phyloP scores from a whole-genome alignment of 2,888 invertebrate species.

The Homarus gammarus region DNA sequence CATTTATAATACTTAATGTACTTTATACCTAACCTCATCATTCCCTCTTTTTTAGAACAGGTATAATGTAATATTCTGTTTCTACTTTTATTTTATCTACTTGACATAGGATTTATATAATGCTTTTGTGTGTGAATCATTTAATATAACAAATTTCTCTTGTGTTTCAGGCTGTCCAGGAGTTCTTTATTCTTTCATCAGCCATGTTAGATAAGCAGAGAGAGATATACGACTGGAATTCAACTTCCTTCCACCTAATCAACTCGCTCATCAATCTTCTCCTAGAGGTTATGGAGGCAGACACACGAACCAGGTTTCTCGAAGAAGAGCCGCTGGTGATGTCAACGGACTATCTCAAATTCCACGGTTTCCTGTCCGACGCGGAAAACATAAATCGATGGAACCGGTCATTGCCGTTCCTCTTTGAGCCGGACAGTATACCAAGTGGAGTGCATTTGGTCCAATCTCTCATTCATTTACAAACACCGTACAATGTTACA shows the following conservation, averaged over 20 bases:
- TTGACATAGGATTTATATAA: neutral
- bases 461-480: conserved; percentile 46
- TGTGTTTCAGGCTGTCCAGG: conserved; percentile 65
- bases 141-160: neutral
- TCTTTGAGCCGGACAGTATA: conserved; percentile 23
- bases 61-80: neutral
- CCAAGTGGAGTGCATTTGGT: conserved; percentile 45
- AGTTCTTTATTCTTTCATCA: conserved; percentile 70
- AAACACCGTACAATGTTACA: conserved; percentile 52
- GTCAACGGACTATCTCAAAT: conserved; percentile 50
- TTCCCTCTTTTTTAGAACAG: neutral
- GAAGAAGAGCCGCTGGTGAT: conserved; percentile 62
- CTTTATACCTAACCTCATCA: neutral
- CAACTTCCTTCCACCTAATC: conserved; percentile 32
- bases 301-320: conserved; percentile 55
- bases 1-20: neutral
- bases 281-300: conserved; percentile 58
- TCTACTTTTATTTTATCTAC: neutral
- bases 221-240: conserved; percentile 64
- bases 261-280: conserved; percentile 47
- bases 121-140: neutral
- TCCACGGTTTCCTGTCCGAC: conserved; percentile 62
- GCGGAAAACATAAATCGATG: conserved; percentile 44
- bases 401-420: conserved; percentile 35
- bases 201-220: conserved; percentile 65